These are phyloP conservation scores for Caenorhabditis zanzibari DNA, from an alignment of 2,888 invertebrate species.

Conservation along the genomic window DNA sequence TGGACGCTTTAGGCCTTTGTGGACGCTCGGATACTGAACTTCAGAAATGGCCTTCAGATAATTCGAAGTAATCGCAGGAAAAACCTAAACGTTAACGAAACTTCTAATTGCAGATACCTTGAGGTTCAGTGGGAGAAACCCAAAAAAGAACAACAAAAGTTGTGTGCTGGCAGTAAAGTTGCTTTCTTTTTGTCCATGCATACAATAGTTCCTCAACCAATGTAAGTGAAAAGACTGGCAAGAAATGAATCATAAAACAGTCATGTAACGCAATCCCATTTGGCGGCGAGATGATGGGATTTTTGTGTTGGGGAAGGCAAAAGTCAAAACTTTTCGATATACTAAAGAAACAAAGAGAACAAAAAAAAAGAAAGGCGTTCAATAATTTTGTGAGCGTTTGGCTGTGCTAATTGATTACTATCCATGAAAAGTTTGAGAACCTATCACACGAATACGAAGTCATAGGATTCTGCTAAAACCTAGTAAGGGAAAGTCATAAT, in stretches of 20 bases:
- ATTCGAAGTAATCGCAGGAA: not conserved
- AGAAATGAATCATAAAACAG: conserved; percentile 48
- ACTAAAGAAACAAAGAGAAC: not conserved
- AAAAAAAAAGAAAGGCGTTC: not conserved
- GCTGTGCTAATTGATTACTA: not conserved
- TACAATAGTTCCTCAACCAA: conserved; percentile 28
- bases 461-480: no score
- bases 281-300: conserved; percentile 9
- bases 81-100: no score
- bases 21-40: not conserved
- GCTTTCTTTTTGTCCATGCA: conserved; percentile 23
- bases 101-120: not conserved
- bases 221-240: conserved; percentile 26
- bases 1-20: no score
- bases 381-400: not conserved
- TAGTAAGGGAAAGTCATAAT: not conserved
- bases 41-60: not conserved
- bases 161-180: conserved; percentile 11
- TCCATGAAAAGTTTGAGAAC: not conserved
- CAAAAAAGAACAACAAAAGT: conserved; percentile 7
- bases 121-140: not conserved
- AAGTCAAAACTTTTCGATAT: conserved; percentile 3
- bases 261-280: conserved; percentile 26
- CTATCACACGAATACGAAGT: not conserved
- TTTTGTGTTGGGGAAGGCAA: not conserved